Base-by-base conservation (phyloP, 1,140 invertebrate genomes). In the Cryptotermes secundus region DNA sequence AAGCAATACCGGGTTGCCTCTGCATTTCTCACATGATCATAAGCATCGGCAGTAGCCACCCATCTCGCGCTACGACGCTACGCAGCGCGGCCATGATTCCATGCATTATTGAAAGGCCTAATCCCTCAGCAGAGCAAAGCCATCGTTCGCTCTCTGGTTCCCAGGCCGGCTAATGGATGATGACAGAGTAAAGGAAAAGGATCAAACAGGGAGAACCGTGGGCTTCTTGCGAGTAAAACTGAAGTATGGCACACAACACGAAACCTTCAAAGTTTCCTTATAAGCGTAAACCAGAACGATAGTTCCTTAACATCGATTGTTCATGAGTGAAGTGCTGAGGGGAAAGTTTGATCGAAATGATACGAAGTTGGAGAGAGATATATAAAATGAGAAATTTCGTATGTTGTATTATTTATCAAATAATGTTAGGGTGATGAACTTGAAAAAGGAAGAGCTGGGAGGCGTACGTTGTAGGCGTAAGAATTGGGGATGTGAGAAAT, bases 151-250 rank as follows among this genome's bases (percentile, higher is more conserved):
- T 72, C 59, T 9, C n/a, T 72, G 59, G 59, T 72, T 72, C 59
- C 59, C 59, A 72, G 59, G 59, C 59, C 59, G n/a, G 59, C 59
- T 72, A 72, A 72, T 72, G 59, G 59, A 72, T 72, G 59, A 72
- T 72, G 59, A 72, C 59, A 72, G 59, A 72, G 59, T 72, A 72
- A 72, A 72, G 59, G 59, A 72, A 72, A 72, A 72, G 59, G 59
- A 72, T 72, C 59, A 72, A 72, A 72, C 59, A 72, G 59, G n/a
- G 26, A 72, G n/a, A 72, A 72, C 26, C 26, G 59, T 10, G 26
- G 19, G 3, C 26, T 26, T n/a, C 59, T 72, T 72, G 26, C n/a
- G 1, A 14, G 59, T 31, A 72, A 72, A 72, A 72, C 26, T 72
- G 16, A 72, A 26, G 10, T 16, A 72, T 14, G 59, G 26, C 59